Evolutionary conservation across 2,888 invertebrate species (phyloP).

Genomic region (Aelia acuminata): DNA sequence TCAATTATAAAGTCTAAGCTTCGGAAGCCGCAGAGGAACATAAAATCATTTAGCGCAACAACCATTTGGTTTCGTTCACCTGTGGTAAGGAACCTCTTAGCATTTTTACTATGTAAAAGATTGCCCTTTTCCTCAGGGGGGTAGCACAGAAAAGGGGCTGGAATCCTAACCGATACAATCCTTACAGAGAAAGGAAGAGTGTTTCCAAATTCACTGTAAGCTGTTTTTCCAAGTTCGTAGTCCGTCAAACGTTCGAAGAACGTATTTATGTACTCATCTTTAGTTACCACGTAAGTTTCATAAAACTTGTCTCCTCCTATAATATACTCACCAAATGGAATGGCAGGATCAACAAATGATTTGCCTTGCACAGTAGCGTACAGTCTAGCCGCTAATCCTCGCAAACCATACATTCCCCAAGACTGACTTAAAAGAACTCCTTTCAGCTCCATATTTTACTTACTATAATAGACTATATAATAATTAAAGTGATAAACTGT

Average conservation of each 20-base stretch:
- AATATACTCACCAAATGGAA: background rate
- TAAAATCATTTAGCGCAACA: background rate
- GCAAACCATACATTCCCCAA: background rate
- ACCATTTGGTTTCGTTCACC: background rate
- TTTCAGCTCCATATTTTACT: conserved; percentile 11
- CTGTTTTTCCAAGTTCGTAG: background rate
- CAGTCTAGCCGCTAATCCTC: background rate
- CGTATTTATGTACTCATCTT: background rate
- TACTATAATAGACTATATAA: background rate
- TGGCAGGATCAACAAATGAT: background rate
- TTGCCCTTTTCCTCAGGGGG: background rate
- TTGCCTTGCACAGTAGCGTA: background rate
- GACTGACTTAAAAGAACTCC: conserved; percentile 28
- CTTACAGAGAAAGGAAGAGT: background rate
- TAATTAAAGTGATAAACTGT: background rate
- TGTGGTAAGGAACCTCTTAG: background rate
- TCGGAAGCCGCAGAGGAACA: background rate
- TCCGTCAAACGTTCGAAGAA: background rate
- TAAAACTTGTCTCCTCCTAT: conserved; percentile 22
- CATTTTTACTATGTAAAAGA: background rate
- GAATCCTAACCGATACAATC: background rate
- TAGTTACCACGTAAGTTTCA: conserved; percentile 26
- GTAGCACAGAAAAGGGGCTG: conserved; percentile 1
- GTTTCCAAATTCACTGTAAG: background rate
- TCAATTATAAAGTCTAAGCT: background rate